Evolutionary conservation across 2,113 vertebrate species (phyloP).

Genomic region (Lipophrys pholis): DNA sequence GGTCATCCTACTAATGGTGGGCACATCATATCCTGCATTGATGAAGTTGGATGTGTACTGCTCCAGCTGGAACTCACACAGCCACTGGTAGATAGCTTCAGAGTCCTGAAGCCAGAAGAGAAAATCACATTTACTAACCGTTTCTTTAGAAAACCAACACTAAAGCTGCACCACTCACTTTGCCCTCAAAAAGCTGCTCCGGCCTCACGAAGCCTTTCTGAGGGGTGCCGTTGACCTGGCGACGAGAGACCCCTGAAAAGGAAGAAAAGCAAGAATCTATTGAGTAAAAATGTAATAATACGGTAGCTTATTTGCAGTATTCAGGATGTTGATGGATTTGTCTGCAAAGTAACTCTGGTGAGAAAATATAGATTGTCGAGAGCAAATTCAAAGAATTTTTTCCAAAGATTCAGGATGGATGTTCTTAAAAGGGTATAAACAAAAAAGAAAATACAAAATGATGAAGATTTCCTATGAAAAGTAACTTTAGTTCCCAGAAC

Average conservation of each 20-base stretch:
- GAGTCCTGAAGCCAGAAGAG: conserved; percentile 83
- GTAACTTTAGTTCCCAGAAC: too few relatives aligned
- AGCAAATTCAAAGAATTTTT: too few relatives aligned
- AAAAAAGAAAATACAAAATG: too few relatives aligned
- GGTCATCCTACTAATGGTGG: conserved; percentile 97
- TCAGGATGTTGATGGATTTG: too few relatives aligned
- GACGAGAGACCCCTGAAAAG: conserved; percentile 71
- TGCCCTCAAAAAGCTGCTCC: conserved; percentile 89
- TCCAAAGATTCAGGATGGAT: too few relatives aligned
- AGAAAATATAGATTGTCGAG: too few relatives aligned
- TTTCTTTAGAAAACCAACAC: background rate
- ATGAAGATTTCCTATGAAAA: too few relatives aligned
- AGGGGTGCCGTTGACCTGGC: conserved; percentile 75
- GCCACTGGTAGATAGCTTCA: conserved; percentile 95
- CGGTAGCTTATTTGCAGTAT: too few relatives aligned
- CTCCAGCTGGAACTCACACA: conserved; percentile 94
- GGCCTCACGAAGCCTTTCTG: conserved; percentile 87
- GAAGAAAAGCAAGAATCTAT: conserved; percentile 21
- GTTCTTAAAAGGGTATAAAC: too few relatives aligned
- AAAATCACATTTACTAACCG: background rate
- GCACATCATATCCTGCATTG: conserved; percentile 91
- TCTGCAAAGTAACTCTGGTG: too few relatives aligned
- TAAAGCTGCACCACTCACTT: conserved; percentile 77
- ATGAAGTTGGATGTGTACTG: conserved; percentile 92
- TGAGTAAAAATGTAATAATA: too few relatives aligned